phyloP scores from a whole-genome alignment of 1,140 invertebrate genomes.

The Drosophila arizonae region DNA sequence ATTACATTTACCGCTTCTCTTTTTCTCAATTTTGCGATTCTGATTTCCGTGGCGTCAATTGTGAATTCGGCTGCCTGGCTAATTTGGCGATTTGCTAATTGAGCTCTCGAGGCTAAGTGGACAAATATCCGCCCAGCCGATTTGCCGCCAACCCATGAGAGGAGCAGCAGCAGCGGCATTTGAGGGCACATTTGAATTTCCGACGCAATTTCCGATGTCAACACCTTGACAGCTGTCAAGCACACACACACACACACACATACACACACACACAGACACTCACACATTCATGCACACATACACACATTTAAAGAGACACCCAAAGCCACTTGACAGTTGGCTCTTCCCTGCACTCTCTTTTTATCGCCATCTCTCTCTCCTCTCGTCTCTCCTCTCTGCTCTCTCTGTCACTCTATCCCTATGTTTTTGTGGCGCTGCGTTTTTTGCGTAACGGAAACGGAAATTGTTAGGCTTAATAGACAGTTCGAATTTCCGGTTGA shows the following conservation, averaged over 20 bases:
- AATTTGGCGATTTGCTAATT: conserved; percentile 36
- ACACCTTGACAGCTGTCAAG: conserved; percentile 77
- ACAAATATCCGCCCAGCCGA: conserved; percentile 34
- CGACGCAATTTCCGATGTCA: conserved; percentile 78
- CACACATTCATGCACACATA: conserved; percentile 31
- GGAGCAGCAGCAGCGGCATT: conserved; percentile 31
- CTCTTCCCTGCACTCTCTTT: conserved; percentile 4
- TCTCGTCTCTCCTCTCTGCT: background rate
- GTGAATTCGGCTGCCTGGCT: conserved; percentile 39
- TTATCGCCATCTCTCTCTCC: conserved; percentile 5
- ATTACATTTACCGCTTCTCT: background rate
- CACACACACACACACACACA: conserved; percentile 50
- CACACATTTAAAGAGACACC: conserved; percentile 24
- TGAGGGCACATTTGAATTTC: conserved; percentile 73
- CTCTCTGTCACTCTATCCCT: background rate
- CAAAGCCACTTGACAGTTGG: conserved; percentile 41
- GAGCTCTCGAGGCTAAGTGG: conserved; percentile 32
- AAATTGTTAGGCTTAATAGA: conserved; percentile 81
- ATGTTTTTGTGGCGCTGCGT: conserved; percentile 18
- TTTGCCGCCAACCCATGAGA: background rate
- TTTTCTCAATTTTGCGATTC: conserved; percentile 19
- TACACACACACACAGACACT: conserved; percentile 47
- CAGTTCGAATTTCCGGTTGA: conserved; percentile 69
- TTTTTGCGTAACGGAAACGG: conserved; percentile 65
- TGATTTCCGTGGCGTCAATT: conserved; percentile 60